A percentile compares a stretch with the other conserved stretches of the same genome.
phyloP scores from a whole-genome alignment of 1,140 invertebrate genomes.

The Amyelois transitella region DNA sequence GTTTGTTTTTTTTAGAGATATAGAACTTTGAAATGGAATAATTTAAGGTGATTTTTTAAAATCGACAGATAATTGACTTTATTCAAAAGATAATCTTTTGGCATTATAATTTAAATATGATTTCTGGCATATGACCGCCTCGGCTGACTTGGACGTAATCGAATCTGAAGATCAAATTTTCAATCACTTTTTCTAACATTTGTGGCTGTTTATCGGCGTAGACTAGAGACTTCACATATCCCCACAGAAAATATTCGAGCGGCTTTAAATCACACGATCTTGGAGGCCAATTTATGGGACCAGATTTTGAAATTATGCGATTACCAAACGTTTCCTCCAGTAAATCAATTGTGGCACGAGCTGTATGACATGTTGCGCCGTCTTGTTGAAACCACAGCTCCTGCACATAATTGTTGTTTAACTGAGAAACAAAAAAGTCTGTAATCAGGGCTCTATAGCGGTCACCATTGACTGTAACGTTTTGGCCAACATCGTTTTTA shows the following conservation, averaged over 20 bases:
- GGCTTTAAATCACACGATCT: not conserved
- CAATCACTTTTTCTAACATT: constrained; percentile 27
- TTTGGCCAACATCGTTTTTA: constrained; percentile 23
- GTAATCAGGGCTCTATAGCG: constrained; percentile 33
- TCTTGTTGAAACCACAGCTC: too few species aligned
- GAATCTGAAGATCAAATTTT: constrained; percentile 29
- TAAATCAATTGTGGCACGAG: constrained; percentile 3
- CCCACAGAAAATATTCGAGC: constrained; percentile 5
- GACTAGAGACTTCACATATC: constrained; percentile 8
- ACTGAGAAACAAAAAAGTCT: constrained; percentile 27
- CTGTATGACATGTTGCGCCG: too few species aligned
- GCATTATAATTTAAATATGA: constrained; percentile 27
- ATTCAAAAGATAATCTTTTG: constrained; percentile 28
- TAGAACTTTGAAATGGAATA: constrained; percentile 13
- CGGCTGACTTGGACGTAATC: constrained; percentile 23
- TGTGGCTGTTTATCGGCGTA: constrained; percentile 5
- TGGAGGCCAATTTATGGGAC: constrained; percentile 1
- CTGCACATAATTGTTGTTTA: constrained; percentile 9
- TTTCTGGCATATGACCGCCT: constrained; percentile 26
- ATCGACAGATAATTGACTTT: constrained; percentile 20
- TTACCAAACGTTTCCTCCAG: constrained; percentile 2
- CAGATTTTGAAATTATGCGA: not conserved
- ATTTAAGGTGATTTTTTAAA: constrained; percentile 18
- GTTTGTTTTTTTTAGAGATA: too few species aligned
- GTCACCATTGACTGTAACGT: constrained; percentile 39